A percentile compares a stretch with the other conserved stretches of the same genome.
phyloP scores from a whole-genome alignment of 2,888 invertebrate species.

The Pecten maximus region DNA sequence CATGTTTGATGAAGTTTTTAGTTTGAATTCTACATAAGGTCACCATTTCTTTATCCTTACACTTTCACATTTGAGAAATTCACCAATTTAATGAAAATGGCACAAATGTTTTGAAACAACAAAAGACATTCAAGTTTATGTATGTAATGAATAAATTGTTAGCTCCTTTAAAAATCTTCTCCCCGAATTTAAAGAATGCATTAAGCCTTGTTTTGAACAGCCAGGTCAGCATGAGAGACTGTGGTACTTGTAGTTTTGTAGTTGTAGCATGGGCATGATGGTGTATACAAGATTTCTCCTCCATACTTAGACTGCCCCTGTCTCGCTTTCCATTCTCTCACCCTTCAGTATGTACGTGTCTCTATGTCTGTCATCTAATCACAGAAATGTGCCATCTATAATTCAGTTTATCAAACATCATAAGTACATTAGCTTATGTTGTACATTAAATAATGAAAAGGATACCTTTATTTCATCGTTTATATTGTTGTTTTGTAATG shows the following conservation, averaged over 20 bases:
- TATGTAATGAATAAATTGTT: background rate
- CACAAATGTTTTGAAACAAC: background rate
- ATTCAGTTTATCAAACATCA: no score
- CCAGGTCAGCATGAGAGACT: background rate
- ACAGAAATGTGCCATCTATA: no score
- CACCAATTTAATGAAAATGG: background rate
- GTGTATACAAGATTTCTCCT: background rate
- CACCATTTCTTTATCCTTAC: background rate
- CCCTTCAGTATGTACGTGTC: background rate
- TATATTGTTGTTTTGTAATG: background rate
- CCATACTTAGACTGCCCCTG: background rate
- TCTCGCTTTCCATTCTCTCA: background rate
- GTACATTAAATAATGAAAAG: background rate
- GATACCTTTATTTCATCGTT: background rate
- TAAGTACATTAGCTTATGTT: no score
- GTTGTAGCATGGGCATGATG: conserved; percentile 33
- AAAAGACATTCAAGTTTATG: no score
- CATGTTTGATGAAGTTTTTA: background rate
- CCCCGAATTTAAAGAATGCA: background rate
- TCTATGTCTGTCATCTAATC: no score
- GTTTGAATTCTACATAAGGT: background rate
- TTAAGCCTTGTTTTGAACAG: background rate
- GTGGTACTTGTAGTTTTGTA: conserved; percentile 13
- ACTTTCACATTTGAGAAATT: background rate
- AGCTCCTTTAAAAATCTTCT: background rate